Evolutionary conservation across 2,888 invertebrate species (phyloP).

Genomic region (Allacma fusca): DNA sequence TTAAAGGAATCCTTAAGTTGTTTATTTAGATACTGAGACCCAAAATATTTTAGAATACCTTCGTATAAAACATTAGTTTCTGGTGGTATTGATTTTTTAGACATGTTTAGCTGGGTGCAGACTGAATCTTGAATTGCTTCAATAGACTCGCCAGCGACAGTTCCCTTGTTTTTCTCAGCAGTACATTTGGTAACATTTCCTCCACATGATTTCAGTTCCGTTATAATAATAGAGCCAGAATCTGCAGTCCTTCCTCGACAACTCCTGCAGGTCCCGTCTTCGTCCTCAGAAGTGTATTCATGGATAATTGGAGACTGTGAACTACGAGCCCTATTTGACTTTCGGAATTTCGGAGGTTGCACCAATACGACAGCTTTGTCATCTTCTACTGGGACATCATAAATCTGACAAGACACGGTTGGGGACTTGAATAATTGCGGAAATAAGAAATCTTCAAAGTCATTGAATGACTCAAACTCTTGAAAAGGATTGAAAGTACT

Average conservation of each 20-base stretch:
- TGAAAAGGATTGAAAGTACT: not conserved
- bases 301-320: not conserved
- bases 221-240: not conserved
- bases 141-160: too few relatives aligned
- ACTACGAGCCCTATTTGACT: too few relatives aligned
- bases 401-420: not conserved
- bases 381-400: conserved; percentile 11
- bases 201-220: not conserved
- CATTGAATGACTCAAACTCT: not conserved
- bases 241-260: not conserved
- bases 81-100: not conserved
- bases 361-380: conserved; percentile 13
- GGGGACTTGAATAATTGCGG: not conserved
- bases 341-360: not conserved
- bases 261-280: not conserved
- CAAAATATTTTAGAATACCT: too few relatives aligned
- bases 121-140: too few relatives aligned
- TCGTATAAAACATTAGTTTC: not conserved
- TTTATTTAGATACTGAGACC: too few relatives aligned
- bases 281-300: not conserved
- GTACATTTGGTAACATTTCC: too few relatives aligned
- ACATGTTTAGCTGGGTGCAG: not conserved
- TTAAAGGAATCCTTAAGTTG: too few relatives aligned
- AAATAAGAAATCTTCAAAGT: not conserved
- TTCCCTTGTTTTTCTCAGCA: too few relatives aligned